Percentiles rank a stretch among this genome's conserved stretches.
Evolutionary conservation across 2,797 vertebrate genomes (phyloP).

Genomic region (Dryobates pubescens): DNA sequence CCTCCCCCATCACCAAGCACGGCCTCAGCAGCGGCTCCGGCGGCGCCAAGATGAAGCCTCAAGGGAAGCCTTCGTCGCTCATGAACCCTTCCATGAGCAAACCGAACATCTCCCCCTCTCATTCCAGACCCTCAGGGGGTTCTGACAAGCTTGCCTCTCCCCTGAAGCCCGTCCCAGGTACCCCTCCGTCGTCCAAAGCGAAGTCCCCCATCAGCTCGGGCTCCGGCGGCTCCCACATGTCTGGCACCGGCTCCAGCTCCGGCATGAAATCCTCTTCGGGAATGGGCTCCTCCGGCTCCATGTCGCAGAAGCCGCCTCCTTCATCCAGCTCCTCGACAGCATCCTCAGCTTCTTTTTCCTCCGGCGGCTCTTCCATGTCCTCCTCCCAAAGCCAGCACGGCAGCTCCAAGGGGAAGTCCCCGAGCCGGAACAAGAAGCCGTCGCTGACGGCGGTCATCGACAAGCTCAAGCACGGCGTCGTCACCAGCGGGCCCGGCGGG

Average conservation of each 20-base stretch:
- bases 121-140: constrained; percentile 90
- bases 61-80: constrained; percentile 94
- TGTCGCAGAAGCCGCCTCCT: constrained; percentile 82
- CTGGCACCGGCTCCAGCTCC: constrained; percentile 82
- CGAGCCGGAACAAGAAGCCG: constrained; percentile 98
- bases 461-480: constrained; percentile 97
- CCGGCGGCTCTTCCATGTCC: constrained; percentile 81
- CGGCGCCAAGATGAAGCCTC: constrained; percentile 90
- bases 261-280: constrained; percentile 92
- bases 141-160: constrained; percentile 94
- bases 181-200: constrained; percentile 95
- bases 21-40: constrained; percentile 88
- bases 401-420: constrained; percentile 96
- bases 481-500: constrained; percentile 88
- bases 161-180: constrained; percentile 95
- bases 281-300: constrained; percentile 84
- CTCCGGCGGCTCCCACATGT: constrained; percentile 86
- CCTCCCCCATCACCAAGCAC: constrained; percentile 96
- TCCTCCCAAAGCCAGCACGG: constrained; percentile 92
- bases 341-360: constrained; percentile 82
- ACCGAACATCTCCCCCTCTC: constrained; percentile 97
- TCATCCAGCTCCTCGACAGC: constrained; percentile 81
- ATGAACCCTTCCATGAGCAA: constrained; percentile 95
- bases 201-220: constrained; percentile 96
- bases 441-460: constrained; percentile 98